Percentiles rank a stretch among this genome's conserved stretches.
Conservation (phyloP, 2,797 vertebrate genomes). For the Oreonectes daqikongensis region DNA sequence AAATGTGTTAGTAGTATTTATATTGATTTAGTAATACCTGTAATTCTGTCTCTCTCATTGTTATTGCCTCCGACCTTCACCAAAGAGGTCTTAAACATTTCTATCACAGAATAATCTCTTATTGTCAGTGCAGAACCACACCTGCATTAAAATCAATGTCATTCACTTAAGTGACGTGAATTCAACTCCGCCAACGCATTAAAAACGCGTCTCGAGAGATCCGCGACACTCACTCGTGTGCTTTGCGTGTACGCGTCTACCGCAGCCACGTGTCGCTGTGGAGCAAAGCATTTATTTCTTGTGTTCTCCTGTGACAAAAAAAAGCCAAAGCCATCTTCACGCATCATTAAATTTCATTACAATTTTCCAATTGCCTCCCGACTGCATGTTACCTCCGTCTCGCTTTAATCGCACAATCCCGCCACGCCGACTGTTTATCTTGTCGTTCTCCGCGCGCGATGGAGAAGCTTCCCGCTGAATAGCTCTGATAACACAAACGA, state of each 20-base stretch:
- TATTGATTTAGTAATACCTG: constrained; percentile 3
- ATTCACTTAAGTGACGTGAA: constrained; percentile 14
- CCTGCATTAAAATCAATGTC: constrained; percentile 27
- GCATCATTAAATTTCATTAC: constrained; percentile 55
- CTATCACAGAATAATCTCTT: constrained; percentile 28
- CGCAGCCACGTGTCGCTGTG: constrained; percentile 14
- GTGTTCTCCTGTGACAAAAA: constrained; percentile 46
- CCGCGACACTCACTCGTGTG: background rate
- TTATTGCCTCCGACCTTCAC: constrained; percentile 15
- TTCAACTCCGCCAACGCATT: constrained; percentile 18
- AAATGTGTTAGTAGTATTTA: no score
- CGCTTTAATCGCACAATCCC: constrained; percentile 48
- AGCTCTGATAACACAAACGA: constrained; percentile 48
- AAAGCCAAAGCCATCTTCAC: constrained; percentile 46
- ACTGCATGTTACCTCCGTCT: constrained; percentile 38
- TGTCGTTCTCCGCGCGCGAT: constrained; percentile 17
- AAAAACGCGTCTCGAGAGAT: background rate
- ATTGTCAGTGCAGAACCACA: constrained; percentile 11
- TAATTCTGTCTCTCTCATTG: constrained; percentile 3
- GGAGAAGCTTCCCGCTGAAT: constrained; percentile 37
- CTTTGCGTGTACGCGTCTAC: no score
- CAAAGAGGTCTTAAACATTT: constrained; percentile 14
- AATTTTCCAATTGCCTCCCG: constrained; percentile 46
- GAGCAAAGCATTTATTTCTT: constrained; percentile 43
- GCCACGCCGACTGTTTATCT: constrained; percentile 47